Conservation (phyloP, 2,797 vertebrate species). For the Premnoplex brunnescens region DNA sequence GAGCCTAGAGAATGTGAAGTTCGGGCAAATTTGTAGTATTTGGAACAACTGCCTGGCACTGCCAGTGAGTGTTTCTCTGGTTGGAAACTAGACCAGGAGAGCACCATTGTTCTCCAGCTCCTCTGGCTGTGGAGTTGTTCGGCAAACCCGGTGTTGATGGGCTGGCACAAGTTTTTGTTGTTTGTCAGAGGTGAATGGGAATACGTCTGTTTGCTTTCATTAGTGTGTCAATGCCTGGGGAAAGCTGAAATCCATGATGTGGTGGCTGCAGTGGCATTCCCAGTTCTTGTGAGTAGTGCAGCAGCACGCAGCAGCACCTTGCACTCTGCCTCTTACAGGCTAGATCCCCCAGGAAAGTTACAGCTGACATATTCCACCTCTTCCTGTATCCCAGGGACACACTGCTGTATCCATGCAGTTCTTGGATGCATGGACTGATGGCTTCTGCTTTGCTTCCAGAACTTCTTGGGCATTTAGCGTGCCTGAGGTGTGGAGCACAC, state of each 20-base stretch:
- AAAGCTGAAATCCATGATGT: neutral
- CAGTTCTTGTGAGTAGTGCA: too few relatives aligned
- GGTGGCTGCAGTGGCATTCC: neutral
- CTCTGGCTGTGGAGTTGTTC: neutral
- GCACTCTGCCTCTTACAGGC: neutral
- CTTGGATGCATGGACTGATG: neutral
- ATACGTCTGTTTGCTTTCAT: neutral
- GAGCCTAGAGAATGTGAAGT: conserved; percentile 11
- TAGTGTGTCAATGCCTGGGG: neutral
- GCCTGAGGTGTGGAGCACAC: neutral
- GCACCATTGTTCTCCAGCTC: neutral
- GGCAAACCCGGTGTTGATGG: neutral
- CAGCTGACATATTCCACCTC: neutral
- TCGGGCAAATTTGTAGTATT: neutral
- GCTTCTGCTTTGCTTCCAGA: neutral
- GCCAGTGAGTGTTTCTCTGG: neutral
- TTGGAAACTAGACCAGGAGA: neutral
- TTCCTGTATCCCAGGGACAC: neutral
- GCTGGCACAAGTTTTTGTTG: neutral
- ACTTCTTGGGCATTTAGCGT: neutral
- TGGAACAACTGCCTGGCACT: neutral
- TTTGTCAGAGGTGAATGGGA: neutral
- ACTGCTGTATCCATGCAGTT: neutral
- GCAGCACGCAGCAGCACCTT: neutral
- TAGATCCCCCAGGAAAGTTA: neutral